Percentiles rank a stretch among this genome's conserved stretches.
Conservation (phyloP, 2,113 vertebrate genomes). For the Carassius carassius region DNA sequence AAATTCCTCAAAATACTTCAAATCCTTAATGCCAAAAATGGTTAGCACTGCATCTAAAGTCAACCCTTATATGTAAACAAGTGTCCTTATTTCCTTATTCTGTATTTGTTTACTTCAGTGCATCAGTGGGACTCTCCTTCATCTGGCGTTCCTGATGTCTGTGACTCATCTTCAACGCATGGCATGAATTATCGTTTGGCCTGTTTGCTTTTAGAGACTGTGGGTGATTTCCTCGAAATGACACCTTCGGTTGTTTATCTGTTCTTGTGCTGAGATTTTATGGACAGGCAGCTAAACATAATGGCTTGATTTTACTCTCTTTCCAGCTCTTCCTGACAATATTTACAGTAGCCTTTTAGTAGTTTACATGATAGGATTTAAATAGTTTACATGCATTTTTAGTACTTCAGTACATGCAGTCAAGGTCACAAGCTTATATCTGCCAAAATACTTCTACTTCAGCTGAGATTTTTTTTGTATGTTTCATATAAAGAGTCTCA, state of each 20-base stretch:
- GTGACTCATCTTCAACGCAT: background rate
- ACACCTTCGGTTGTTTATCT: constrained; percentile 15
- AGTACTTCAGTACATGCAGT: background rate
- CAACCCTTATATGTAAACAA: background rate
- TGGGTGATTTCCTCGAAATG: background rate
- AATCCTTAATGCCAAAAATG: background rate
- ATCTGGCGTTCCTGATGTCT: background rate
- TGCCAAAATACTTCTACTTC: too few species aligned
- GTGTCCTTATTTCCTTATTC: background rate
- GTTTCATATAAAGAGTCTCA: background rate
- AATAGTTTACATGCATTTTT: constrained; percentile 18
- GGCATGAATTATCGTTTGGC: background rate
- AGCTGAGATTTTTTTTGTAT: too few species aligned
- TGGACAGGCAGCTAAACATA: background rate
- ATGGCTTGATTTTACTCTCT: background rate
- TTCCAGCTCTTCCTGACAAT: background rate
- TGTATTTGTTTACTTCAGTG: background rate
- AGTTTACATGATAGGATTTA: background rate
- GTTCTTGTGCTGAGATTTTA: background rate
- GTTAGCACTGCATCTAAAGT: background rate
- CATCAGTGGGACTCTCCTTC: background rate
- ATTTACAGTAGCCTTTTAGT: constrained; percentile 19
- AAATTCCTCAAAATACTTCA: background rate
- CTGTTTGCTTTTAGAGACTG: background rate
- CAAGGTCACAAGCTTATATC: background rate